These are phyloP conservation scores for Malurus leucopterus DNA, from an alignment of 2,797 vertebrate species.

Conservation along the genomic window DNA sequence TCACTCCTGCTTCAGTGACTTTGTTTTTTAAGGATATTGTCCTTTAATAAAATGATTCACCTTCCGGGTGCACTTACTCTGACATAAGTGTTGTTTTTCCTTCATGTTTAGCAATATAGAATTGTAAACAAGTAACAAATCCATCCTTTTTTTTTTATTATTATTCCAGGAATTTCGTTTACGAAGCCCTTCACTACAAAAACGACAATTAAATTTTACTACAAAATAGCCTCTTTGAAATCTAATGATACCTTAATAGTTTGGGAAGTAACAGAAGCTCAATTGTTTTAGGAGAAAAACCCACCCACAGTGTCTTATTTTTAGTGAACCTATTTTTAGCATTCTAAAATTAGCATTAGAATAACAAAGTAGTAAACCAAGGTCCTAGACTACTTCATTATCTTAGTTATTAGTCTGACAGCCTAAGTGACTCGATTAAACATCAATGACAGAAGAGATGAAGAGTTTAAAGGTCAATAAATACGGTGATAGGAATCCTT, in stretches of 20 bases:
- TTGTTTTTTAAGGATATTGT: neutral
- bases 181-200: neutral
- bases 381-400: conserved; percentile 88
- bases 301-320: conserved; percentile 71
- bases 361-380: conserved; percentile 85
- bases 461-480: conserved; percentile 89
- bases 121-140: conserved; percentile 23
- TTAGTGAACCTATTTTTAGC: conserved; percentile 90
- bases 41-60: neutral
- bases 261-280: conserved; percentile 39
- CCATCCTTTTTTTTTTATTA: neutral
- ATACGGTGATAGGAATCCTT: conserved; percentile 88
- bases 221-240: conserved; percentile 27
- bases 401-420: conserved; percentile 83
- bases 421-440: conserved; percentile 85
- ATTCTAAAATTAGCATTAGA: conserved; percentile 86
- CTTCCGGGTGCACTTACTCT: neutral
- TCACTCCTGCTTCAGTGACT: neutral
- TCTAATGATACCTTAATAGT: conserved; percentile 42
- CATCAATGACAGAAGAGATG: conserved; percentile 82
- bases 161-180: neutral
- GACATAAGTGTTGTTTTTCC: neutral
- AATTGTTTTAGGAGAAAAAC: conserved; percentile 51
- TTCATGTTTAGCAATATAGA: neutral
- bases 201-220: conserved; percentile 27